phyloP scores from a whole-genome alignment of 2,113 vertebrate species.

The Illadopsis cleaveri region DNA sequence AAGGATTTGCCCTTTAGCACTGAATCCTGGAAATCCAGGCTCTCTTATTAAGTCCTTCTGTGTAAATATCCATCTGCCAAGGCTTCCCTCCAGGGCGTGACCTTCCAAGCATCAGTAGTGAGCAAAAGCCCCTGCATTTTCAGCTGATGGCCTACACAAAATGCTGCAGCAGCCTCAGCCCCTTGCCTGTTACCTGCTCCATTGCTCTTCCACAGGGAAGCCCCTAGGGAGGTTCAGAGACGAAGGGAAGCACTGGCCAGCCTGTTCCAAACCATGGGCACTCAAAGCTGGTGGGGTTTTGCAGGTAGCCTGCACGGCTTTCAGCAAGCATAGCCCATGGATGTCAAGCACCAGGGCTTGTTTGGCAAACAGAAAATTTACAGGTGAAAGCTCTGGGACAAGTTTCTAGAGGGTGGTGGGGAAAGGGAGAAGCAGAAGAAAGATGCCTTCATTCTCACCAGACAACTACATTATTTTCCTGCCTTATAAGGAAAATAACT shows the following conservation, averaged over 20 bases:
- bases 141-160: not conserved
- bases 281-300: not conserved
- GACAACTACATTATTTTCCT: not conserved
- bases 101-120: not conserved
- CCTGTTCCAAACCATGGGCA: accelerated
- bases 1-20: not conserved
- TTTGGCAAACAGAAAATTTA: not conserved
- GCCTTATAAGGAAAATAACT: not conserved
- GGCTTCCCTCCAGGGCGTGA: not conserved
- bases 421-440: not conserved
- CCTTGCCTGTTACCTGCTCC: not conserved
- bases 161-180: not conserved
- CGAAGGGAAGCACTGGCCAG: not conserved
- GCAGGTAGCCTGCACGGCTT: not conserved
- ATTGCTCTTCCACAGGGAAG: accelerated
- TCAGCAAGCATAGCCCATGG: not conserved
- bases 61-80: not conserved
- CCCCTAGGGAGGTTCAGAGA: accelerated
- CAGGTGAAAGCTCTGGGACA: not conserved
- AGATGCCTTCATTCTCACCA: not conserved
- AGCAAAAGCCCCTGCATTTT: accelerated
- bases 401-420: not conserved
- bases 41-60: not conserved
- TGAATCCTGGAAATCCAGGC: not conserved
- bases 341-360: not conserved